Evolutionary conservation across 2,113 vertebrate species (phyloP), one percentile per base, ranked within the genome.

Genomic region (Odontophorus gujanensis): DNA sequence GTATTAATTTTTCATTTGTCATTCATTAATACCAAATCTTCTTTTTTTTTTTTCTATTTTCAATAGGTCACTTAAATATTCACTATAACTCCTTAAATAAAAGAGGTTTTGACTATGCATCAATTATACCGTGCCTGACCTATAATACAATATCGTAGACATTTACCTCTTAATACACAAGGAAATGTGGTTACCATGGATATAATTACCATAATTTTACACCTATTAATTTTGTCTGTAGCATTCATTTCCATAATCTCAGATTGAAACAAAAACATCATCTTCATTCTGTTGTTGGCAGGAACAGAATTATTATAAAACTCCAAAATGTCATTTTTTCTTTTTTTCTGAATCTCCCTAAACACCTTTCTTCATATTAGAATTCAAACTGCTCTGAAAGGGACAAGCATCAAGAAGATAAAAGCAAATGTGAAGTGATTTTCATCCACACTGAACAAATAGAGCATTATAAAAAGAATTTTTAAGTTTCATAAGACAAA

Each of bases 121-220:
- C 71, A 81, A 5, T 50, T 81, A 96, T 81, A 86, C 40, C 24
- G 40, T 94, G 77, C 34, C 67, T 96, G 94, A 97, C 86, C 93
- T 75, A 81, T 13, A 66, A 43, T 55, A 68, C 11, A 69, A 50
- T 84, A 81, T 85, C 55, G 72, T 14, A 96, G 47, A 81, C 67
- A 59, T 82, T 95, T 95, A 58, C 15, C 77, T 96, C 90, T 83
- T 96, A 97, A 93, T 75, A 75, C 58, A 96, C 80, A 84, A 92
- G 78, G 80, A 96, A 97, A 97, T 96, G 80, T 95, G 40, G 93
- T 97, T 98, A 96, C 94, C 91, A 95, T 97, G 96, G 96, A 71
- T 96, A 92, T 97, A 97, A 98, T 98, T 97, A 96, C 87, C 95
- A 96, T 96, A 97, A 97, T 97, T 98, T 97, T 96, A 94, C 79